phyloP scores from a whole-genome alignment of 1,140 invertebrate genomes.

The Meloidogyne exigua region DNA sequence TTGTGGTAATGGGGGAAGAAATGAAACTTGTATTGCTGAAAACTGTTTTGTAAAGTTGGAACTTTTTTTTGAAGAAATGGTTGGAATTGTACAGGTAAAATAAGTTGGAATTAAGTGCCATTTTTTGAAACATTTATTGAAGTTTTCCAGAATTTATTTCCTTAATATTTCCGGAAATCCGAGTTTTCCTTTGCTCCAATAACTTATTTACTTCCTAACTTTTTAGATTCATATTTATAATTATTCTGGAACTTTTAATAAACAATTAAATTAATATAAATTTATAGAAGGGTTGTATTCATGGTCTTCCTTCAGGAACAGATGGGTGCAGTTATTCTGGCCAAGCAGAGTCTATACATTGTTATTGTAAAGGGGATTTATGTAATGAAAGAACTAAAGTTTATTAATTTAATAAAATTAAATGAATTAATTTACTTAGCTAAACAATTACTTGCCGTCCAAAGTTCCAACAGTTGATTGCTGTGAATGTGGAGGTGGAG shows the following conservation, averaged over 20 bases:
- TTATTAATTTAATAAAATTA: not conserved
- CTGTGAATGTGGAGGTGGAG: slow-evolving; percentile 59
- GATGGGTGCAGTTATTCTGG: slow-evolving; percentile 61
- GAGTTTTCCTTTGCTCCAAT: no score
- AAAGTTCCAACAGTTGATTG: slow-evolving; percentile 57
- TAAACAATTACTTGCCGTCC: slow-evolving; percentile 53
- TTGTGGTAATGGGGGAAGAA: slow-evolving; percentile 29
- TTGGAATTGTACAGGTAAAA: slow-evolving; percentile 61
- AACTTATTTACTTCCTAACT: no score
- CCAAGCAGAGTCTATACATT: slow-evolving; percentile 60
- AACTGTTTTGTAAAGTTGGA: slow-evolving; percentile 62
- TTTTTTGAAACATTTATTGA: not conserved
- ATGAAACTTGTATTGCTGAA: slow-evolving; percentile 48
- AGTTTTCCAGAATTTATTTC: no score
- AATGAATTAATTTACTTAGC: slow-evolving; percentile 39
- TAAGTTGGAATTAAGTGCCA: slow-evolving; percentile 17
- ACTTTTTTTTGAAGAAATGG: slow-evolving; percentile 52
- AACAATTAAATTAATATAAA: not conserved
- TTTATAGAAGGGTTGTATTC: slow-evolving; percentile 62
- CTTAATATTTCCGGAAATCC: not conserved
- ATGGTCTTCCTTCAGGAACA: slow-evolving; percentile 52
- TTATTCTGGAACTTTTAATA: no score
- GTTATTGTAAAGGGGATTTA: slow-evolving; percentile 56
- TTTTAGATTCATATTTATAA: no score
- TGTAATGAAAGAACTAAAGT: slow-evolving; percentile 58